Conservation (phyloP, 2,888 invertebrate species). For the Napeogenes inachia region DNA sequence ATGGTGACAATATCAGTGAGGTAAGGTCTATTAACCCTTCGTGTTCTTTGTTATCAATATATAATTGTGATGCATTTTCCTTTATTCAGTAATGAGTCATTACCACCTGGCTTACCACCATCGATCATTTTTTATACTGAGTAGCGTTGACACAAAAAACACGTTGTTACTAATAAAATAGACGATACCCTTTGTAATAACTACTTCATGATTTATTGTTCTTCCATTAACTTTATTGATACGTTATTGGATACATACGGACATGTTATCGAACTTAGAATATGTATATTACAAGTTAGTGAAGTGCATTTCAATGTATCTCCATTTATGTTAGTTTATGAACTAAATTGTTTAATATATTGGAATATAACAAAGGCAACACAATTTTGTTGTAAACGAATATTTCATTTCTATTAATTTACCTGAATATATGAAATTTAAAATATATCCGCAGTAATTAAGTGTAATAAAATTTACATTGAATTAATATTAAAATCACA, state of each 20-base stretch:
- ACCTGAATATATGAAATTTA: constrained; percentile 3
- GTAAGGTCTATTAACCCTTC: constrained; percentile 5
- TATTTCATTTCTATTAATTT: constrained; percentile 1
- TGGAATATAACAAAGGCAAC: too few species aligned
- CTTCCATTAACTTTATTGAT: too few species aligned
- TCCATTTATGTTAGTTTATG: too few species aligned
- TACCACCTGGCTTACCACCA: constrained; percentile 35
- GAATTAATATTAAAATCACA: constrained; percentile 23
- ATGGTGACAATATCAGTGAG: neutral
- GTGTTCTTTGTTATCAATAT: constrained; percentile 19
- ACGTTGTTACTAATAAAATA: constrained; percentile 1
- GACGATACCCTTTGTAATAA: too few species aligned
- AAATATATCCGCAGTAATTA: constrained; percentile 5
- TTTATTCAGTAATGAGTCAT: constrained; percentile 33
- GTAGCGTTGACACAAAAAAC: constrained; percentile 29
- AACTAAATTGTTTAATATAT: too few species aligned
- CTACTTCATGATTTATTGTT: too few species aligned
- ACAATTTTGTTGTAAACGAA: neutral
- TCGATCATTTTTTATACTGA: constrained; percentile 38
- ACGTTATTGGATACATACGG: too few species aligned
- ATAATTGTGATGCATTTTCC: constrained; percentile 19
- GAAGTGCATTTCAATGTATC: too few species aligned
- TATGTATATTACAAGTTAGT: too few species aligned
- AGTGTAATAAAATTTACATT: constrained; percentile 15
- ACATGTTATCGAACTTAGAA: too few species aligned